Evolutionary conservation across 2,113 vertebrate species (phyloP).

Genomic region (Erinaceus europaeus): DNA sequence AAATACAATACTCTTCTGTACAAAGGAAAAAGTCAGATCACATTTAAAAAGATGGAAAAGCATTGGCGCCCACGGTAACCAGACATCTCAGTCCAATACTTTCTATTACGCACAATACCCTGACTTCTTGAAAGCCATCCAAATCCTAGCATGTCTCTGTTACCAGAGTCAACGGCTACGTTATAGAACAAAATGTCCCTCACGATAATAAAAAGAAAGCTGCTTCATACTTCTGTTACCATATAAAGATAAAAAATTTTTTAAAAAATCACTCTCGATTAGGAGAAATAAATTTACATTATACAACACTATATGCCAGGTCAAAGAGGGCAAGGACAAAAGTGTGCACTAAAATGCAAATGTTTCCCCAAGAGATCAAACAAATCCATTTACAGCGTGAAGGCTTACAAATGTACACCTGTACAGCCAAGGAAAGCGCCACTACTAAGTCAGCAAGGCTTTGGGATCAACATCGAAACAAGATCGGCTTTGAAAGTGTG

Average conservation of each 20-base stretch:
- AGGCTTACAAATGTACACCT: constrained; percentile 99
- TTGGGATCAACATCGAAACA: constrained; percentile 91
- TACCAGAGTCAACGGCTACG: constrained; percentile 90
- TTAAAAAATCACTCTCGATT: constrained; percentile 94
- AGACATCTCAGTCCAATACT: constrained; percentile 87
- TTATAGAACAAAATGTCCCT: constrained; percentile 94
- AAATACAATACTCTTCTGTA: constrained; percentile 99
- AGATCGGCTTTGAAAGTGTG: constrained; percentile 90
- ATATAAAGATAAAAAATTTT: constrained; percentile 93
- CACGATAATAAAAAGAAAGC: constrained; percentile 94
- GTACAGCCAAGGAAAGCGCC: constrained; percentile 96
- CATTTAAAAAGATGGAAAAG: constrained; percentile 91
- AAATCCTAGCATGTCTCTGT: constrained; percentile 85
- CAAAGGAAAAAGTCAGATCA: constrained; percentile 94
- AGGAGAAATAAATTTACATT: constrained; percentile 97
- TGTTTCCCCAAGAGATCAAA: constrained; percentile 92
- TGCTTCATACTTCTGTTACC: constrained; percentile 91
- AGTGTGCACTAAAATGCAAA: constrained; percentile 99
- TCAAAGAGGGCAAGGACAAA: constrained; percentile 88
- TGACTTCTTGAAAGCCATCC: constrained; percentile 87
- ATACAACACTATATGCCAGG: constrained; percentile 97
- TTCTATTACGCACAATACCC: constrained; percentile 86
- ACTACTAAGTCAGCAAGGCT: constrained; percentile 97
- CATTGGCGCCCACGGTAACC: constrained; percentile 87
- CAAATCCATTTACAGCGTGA: constrained; percentile 99